These are phyloP conservation scores for Anoplolepis gracilipes DNA, from an alignment of 1,140 invertebrate species.

Conservation along the genomic window DNA sequence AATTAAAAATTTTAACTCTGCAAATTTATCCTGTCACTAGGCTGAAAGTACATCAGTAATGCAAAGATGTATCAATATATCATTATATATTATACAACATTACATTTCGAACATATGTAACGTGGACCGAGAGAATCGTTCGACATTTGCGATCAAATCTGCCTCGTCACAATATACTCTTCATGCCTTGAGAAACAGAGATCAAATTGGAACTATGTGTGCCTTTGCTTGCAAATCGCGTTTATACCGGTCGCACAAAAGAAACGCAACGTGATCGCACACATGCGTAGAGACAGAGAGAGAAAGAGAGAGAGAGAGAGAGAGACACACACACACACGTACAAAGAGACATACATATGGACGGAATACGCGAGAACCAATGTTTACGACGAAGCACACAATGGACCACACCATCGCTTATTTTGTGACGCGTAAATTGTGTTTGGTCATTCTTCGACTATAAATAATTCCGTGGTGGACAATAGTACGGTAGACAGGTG, in stretches of 20 bases:
- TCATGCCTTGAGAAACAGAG: conserved; percentile 11
- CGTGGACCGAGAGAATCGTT: background rate
- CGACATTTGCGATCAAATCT: background rate
- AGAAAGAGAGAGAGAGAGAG: no score
- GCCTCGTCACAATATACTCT: background rate
- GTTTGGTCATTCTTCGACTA: conserved; percentile 81
- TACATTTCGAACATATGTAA: conserved; percentile 20
- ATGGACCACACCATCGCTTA: conserved; percentile 38
- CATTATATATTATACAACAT: conserved; percentile 15
- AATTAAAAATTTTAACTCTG: background rate
- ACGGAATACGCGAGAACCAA: background rate
- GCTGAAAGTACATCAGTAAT: background rate
- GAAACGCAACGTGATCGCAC: conserved; percentile 11
- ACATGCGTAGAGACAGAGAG: background rate
- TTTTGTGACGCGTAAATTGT: conserved; percentile 64
- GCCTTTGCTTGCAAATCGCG: background rate
- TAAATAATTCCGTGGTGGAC: conserved; percentile 78
- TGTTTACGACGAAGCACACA: conserved; percentile 50
- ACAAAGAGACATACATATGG: no score
- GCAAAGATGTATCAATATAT: no score
- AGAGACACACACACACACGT: no score
- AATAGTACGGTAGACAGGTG: conserved; percentile 76
- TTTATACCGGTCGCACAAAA: background rate
- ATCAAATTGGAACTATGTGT: background rate
- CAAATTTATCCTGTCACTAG: background rate